These are phyloP conservation scores for Tribolium freemani DNA, from an alignment of 2,888 invertebrate genomes.

Conservation along the genomic window DNA sequence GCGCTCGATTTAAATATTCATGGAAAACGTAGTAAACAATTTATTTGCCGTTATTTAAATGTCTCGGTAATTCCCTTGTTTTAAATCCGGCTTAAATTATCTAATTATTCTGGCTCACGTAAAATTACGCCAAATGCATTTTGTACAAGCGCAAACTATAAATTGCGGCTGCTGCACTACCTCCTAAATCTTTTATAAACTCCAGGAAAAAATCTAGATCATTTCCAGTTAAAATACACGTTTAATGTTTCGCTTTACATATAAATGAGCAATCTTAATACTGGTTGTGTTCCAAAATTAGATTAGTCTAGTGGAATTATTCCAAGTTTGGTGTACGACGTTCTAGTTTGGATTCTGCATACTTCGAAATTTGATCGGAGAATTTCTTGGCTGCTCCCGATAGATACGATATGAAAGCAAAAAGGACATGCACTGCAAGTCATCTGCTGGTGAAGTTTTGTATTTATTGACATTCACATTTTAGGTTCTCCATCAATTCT, in stretches of 20 bases:
- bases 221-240: constrained; percentile 23
- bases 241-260: constrained; percentile 33
- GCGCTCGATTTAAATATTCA: background rate
- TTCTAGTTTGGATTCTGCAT: constrained; percentile 14
- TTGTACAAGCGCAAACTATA: constrained; percentile 9
- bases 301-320: constrained; percentile 30
- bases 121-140: constrained; percentile 14
- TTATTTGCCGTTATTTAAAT: constrained; percentile 1
- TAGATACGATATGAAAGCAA: too few species aligned
- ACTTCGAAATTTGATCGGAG: too few species aligned
- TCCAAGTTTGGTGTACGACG: constrained; percentile 20
- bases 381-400: too few species aligned
- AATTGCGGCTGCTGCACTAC: background rate
- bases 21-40: background rate
- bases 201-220: constrained; percentile 26
- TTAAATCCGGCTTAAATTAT: constrained; percentile 5
- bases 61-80: constrained; percentile 1
- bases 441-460: too few species aligned
- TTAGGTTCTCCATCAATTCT: too few species aligned
- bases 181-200: constrained; percentile 15
- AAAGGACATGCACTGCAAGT: too few species aligned
- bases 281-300: constrained; percentile 25
- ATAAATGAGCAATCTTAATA: constrained; percentile 33
- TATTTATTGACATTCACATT: too few species aligned
- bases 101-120: constrained; percentile 6